These are phyloP conservation scores for Pteropus alecto DNA, from an alignment of 2,113 vertebrate species.

Conservation along the genomic window DNA sequence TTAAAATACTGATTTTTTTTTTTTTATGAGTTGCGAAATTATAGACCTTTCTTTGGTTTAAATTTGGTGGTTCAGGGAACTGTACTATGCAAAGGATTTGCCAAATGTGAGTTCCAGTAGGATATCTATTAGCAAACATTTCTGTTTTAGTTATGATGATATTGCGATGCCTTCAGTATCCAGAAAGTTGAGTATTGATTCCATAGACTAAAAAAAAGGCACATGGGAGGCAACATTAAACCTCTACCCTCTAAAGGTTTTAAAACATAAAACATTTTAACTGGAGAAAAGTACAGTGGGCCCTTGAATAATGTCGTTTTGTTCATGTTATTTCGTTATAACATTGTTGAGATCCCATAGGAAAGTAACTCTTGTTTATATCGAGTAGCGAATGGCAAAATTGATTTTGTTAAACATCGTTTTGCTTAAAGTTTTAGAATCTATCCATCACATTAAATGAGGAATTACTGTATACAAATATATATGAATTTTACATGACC, in stretches of 20 bases:
- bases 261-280: background rate
- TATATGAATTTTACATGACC: background rate
- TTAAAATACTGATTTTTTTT: background rate
- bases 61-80: background rate
- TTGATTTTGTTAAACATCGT: background rate
- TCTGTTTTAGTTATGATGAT: background rate
- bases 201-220: background rate
- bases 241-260: background rate
- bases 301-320: too few species aligned
- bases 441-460: background rate
- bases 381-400: background rate
- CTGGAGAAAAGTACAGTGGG: background rate
- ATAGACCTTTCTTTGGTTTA: background rate
- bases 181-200: background rate
- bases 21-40: background rate
- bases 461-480: background rate
- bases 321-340: background rate
- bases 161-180: background rate
- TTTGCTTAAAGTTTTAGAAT: background rate
- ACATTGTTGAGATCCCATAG: background rate
- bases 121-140: background rate
- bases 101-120: background rate
- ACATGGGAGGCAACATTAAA: background rate
- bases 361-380: background rate
- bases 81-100: background rate